A percentile compares a stretch with the other conserved stretches of the same genome.
Conservation (phyloP, 2,888 invertebrate species). For the Anaspis maculata region DNA sequence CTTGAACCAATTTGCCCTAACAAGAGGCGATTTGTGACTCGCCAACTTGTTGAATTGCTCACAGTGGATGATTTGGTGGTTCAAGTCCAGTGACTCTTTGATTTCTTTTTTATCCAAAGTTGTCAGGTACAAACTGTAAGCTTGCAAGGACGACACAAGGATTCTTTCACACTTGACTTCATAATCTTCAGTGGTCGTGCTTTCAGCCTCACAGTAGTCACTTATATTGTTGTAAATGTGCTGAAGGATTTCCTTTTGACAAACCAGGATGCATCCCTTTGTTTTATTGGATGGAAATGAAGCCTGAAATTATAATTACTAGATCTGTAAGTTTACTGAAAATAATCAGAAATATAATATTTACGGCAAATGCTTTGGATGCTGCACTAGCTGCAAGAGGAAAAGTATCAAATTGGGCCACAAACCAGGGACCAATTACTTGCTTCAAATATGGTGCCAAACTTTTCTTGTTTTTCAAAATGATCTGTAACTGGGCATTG, state of each 20-base stretch:
- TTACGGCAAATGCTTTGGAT: slow-evolving; percentile 53
- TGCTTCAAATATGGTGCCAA: slow-evolving; percentile 72
- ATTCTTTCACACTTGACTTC: slow-evolving; percentile 61
- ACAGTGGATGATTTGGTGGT: slow-evolving; percentile 35
- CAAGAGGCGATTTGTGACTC: slow-evolving; percentile 46
- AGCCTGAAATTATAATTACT: slow-evolving; percentile 42
- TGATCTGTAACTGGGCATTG: slow-evolving; percentile 61
- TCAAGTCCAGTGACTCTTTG: slow-evolving; percentile 43
- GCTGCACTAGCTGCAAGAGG: slow-evolving; percentile 75
- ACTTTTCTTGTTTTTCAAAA: slow-evolving; percentile 61
- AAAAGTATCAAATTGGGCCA: slow-evolving; percentile 77
- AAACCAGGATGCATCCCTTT: slow-evolving; percentile 71
- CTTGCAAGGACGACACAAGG: slow-evolving; percentile 56
- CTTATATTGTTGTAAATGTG: slow-evolving; percentile 66
- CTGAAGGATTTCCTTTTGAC: slow-evolving; percentile 69
- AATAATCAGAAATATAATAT: too few species aligned
- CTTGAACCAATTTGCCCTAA: slow-evolving; percentile 60
- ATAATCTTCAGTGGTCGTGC: slow-evolving; percentile 55
- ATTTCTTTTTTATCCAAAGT: slow-evolving; percentile 46
- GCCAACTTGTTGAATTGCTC: slow-evolving; percentile 66
- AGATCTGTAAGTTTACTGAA: too few species aligned
- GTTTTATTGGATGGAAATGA: slow-evolving; percentile 75
- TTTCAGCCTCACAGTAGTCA: slow-evolving; percentile 45
- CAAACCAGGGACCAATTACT: slow-evolving; percentile 77
- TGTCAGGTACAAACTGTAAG: slow-evolving; percentile 54